Percentiles rank a stretch among this genome's conserved stretches.
Conservation (phyloP, 2,888 invertebrate species). For the Eubasilissa splendida region DNA sequence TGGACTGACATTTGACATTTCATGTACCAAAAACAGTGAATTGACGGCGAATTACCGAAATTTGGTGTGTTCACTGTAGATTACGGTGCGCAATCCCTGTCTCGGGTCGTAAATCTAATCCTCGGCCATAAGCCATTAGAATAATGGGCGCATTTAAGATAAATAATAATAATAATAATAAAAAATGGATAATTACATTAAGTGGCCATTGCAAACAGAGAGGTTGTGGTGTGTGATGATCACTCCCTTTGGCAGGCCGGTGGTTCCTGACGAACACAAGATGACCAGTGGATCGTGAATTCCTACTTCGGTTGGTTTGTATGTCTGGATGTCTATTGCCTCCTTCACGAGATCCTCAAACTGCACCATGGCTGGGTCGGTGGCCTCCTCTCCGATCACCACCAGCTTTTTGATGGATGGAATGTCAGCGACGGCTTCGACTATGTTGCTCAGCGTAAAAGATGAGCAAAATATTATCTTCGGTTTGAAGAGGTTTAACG, state of each 20-base stretch:
- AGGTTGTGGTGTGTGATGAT: constrained; percentile 75
- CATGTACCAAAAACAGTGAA: too few relatives aligned
- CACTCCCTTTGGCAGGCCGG: constrained; percentile 80
- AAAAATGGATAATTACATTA: constrained; percentile 40
- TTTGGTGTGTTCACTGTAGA: too few relatives aligned
- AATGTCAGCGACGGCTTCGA: constrained; percentile 71
- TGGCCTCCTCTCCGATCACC: constrained; percentile 70
- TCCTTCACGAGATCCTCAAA: constrained; percentile 64
- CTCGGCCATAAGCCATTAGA: too few relatives aligned
- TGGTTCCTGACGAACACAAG: constrained; percentile 81
- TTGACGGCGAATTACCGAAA: too few relatives aligned
- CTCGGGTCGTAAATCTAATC: too few relatives aligned
- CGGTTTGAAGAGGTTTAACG: constrained; percentile 79
- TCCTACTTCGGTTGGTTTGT: constrained; percentile 70
- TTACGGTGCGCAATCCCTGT: too few relatives aligned
- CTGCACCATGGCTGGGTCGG: constrained; percentile 66
- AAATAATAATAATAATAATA: constrained; percentile 14
- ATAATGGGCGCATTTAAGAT: neutral
- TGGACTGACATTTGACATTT: too few relatives aligned
- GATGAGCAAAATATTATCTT: constrained; percentile 80
- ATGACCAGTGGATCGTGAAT: constrained; percentile 63
- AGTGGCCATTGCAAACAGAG: constrained; percentile 61
- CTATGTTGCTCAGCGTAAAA: constrained; percentile 72
- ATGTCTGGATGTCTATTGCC: constrained; percentile 63
- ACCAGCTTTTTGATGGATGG: constrained; percentile 73